These are phyloP conservation scores for Dendrocincla tyrannina DNA, from an alignment of 2,797 vertebrate genomes.

Conservation along the genomic window DNA sequence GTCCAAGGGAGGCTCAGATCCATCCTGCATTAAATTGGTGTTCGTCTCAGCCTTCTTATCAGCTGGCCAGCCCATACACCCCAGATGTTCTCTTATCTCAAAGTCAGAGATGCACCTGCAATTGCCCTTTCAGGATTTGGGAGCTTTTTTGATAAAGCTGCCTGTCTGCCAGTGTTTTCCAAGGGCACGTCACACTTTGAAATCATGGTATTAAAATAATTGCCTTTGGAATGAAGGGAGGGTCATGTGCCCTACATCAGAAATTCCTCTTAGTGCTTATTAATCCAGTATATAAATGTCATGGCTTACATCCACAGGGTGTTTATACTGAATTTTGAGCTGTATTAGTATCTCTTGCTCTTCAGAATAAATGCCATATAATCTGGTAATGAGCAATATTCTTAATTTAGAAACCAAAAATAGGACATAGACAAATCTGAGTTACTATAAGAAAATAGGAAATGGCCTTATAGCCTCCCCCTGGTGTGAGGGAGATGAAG, in stretches of 20 bases:
- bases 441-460: background rate
- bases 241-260: conserved; percentile 21
- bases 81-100: background rate
- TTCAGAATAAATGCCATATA: conserved; percentile 53
- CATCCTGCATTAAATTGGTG: background rate
- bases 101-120: background rate
- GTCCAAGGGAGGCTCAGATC: background rate
- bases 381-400: conserved; percentile 56
- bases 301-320: conserved; percentile 33
- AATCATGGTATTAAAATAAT: conserved; percentile 21
- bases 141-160: background rate
- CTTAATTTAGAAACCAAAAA: conserved; percentile 43
- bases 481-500: background rate
- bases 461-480: background rate
- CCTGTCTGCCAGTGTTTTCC: background rate
- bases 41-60: background rate
- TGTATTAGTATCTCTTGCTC: conserved; percentile 2
- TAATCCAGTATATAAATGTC: conserved; percentile 28
- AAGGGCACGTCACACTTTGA: background rate
- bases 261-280: conserved; percentile 47
- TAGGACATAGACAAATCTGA: background rate
- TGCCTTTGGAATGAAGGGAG: conserved; percentile 8
- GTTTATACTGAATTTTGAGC: conserved; percentile 43
- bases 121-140: background rate
- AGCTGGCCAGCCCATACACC: background rate